Conservation (phyloP, 2,797 vertebrate species). For the Tinamus major region DNA sequence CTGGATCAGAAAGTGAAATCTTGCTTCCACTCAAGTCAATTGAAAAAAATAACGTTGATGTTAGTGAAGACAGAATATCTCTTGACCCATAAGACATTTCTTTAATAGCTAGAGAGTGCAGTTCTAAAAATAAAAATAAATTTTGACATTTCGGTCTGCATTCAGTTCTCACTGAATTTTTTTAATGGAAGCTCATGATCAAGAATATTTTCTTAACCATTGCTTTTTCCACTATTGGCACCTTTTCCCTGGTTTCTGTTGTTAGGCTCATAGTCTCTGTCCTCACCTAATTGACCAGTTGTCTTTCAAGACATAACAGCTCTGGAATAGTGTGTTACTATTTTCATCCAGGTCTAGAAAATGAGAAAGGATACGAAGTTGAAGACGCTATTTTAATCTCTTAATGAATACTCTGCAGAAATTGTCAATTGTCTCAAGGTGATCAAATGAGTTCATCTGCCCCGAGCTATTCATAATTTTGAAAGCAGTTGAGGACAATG, state of each 20-base stretch:
- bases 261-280: not conserved
- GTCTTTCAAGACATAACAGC: not conserved
- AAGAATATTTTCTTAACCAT: not conserved
- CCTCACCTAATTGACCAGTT: not conserved
- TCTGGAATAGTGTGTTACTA: not conserved
- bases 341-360: not conserved
- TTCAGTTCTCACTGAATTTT: not conserved
- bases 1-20: not conserved
- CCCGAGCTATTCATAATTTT: constrained; percentile 4
- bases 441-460: not conserved
- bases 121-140: not conserved
- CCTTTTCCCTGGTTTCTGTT: not conserved
- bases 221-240: not conserved
- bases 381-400: not conserved
- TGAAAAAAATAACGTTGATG: not conserved
- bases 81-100: not conserved
- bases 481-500: not conserved
- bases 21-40: not conserved
- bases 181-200: not conserved
- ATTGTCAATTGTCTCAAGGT: not conserved
- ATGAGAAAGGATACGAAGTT: not conserved
- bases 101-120: not conserved
- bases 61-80: not conserved
- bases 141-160: not conserved
- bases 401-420: not conserved